phyloP scores from a whole-genome alignment of 2,797 vertebrate genomes.

The Carcharodon carcharias region DNA sequence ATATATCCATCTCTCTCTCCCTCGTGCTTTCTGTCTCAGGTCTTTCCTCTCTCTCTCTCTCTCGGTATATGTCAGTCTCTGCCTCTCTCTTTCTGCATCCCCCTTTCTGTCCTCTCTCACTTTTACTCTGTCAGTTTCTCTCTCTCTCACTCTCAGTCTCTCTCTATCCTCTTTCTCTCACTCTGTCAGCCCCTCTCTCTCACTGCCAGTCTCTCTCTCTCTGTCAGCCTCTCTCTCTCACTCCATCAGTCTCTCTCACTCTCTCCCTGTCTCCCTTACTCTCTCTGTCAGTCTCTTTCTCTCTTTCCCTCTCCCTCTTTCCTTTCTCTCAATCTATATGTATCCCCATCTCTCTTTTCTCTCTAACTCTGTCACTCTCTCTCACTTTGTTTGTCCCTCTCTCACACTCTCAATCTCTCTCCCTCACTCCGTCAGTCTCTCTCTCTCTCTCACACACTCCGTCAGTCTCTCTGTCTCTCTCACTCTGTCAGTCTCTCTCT shows the following conservation, averaged over 20 bases:
- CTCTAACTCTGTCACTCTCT: neutral
- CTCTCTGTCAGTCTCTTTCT: neutral
- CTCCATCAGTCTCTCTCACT: neutral
- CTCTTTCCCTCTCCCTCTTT: neutral
- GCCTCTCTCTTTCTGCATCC: neutral
- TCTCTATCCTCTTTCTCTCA: no score
- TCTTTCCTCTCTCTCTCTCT: neutral
- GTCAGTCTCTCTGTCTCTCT: neutral
- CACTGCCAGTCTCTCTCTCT: no score
- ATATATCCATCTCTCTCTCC: neutral
- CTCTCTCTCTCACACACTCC: neutral
- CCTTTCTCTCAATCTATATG: neutral
- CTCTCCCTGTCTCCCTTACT: neutral
- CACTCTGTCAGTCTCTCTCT: neutral
- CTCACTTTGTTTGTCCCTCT: no score
- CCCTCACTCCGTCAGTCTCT: no score
- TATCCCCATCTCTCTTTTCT: neutral
- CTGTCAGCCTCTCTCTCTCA: neutral
- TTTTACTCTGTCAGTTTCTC: neutral
- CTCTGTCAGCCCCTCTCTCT: neutral
- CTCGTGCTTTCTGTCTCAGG: neutral
- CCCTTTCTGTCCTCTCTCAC: neutral
- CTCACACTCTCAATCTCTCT: no score
- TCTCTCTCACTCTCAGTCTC: neutral
- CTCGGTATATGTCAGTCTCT: neutral